These are phyloP conservation scores for Phymanthus crucifer DNA, from an alignment of 92 coral and sea anemone species.

Conservation along the genomic window DNA sequence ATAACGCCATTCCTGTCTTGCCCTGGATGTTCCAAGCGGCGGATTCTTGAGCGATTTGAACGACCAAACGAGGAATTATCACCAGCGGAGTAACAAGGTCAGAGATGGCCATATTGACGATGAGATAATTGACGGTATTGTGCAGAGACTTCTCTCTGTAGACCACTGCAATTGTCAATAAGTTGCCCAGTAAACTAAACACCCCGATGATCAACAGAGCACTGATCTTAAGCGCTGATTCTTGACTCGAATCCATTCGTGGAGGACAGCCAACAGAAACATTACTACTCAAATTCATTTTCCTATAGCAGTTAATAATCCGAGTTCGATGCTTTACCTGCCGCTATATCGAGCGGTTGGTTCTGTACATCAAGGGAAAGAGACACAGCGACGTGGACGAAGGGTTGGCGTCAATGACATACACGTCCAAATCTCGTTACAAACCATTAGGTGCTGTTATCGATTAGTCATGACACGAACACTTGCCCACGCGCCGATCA, in stretches of 20 bases:
- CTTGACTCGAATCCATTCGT: slow-evolving; percentile 1
- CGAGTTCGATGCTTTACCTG: not conserved
- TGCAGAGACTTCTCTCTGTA: slow-evolving; percentile 33
- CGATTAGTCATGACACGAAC: not conserved
- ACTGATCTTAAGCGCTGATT: slow-evolving; percentile 12
- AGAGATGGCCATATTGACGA: slow-evolving; percentile 37
- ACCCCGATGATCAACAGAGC: slow-evolving; percentile 19
- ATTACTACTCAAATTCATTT: slow-evolving; percentile 19
- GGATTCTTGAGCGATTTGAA: slow-evolving; percentile 6
- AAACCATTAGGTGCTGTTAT: not conserved
- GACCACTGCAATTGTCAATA: slow-evolving; percentile 26
- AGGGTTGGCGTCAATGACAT: not conserved
- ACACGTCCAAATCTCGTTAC: not conserved
- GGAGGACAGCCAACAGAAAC: not conserved
- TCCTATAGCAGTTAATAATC: not conserved
- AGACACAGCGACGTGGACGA: not conserved
- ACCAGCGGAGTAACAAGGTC: slow-evolving; percentile 32
- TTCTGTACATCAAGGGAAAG: not conserved
- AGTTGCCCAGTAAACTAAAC: slow-evolving; percentile 24
- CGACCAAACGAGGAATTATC: slow-evolving; percentile 6
- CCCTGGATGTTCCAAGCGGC: slow-evolving; percentile 27
- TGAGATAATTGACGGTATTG: slow-evolving; percentile 41
- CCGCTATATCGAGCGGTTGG: not conserved
- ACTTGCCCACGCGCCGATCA: not conserved
- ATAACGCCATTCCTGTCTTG: slow-evolving; percentile 20